Conservation (phyloP, 2,113 vertebrate genomes). For the Condylura cristata region DNA sequence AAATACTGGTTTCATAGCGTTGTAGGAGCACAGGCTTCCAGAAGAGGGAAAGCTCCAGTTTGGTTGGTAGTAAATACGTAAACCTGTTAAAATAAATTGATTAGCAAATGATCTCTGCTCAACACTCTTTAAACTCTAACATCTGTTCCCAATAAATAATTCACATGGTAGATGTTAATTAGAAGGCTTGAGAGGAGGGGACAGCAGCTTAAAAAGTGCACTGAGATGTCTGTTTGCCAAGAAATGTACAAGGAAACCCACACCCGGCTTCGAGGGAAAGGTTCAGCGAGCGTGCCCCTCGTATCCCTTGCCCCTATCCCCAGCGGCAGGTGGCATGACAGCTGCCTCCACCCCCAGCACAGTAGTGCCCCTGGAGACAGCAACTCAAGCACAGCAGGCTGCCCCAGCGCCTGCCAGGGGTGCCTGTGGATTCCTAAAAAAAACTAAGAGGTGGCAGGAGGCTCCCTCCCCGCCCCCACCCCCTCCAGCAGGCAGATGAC, state of each 20-base stretch:
- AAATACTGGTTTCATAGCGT: neutral
- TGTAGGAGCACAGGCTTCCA: neutral
- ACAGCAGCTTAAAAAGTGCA: slow-evolving; percentile 10
- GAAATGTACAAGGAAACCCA: neutral
- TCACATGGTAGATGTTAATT: slow-evolving; percentile 74
- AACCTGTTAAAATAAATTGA: slow-evolving; percentile 81
- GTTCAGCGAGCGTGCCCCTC: too few species aligned
- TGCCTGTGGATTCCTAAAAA: neutral
- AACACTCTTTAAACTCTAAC: slow-evolving; percentile 81
- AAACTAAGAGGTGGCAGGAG: neutral
- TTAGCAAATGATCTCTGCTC: slow-evolving; percentile 79
- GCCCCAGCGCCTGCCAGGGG: fast-evolving
- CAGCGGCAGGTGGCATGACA: neutral
- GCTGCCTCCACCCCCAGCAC: neutral
- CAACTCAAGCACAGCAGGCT: neutral
- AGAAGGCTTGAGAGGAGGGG: slow-evolving; percentile 61
- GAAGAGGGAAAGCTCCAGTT: slow-evolving; percentile 60
- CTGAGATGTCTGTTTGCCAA: neutral
- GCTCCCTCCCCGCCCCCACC: neutral
- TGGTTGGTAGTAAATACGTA: slow-evolving; percentile 66
- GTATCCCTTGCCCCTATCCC: too few species aligned
- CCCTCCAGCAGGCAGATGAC: neutral
- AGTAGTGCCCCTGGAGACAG: neutral
- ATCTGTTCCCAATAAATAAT: slow-evolving; percentile 84
- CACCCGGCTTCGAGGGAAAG: neutral